Conservation (phyloP, 2,113 vertebrate genomes). For the Cichladusa arquata region DNA sequence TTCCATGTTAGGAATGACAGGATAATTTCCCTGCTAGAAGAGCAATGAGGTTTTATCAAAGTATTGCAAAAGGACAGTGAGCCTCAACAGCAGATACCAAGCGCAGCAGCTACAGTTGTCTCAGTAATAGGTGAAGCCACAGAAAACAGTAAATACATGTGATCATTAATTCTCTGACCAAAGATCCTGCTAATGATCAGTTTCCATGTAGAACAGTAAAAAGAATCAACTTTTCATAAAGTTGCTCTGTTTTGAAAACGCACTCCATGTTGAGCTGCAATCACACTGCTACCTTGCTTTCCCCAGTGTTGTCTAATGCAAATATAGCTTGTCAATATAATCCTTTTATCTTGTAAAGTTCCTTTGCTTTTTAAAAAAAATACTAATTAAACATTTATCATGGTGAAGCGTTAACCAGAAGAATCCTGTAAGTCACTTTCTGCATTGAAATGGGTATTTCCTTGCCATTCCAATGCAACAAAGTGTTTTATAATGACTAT, state of each 20-base stretch:
- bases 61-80: accelerated
- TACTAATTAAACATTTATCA: background rate
- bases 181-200: background rate
- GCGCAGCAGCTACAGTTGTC: background rate
- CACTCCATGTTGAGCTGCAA: background rate
- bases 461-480: background rate
- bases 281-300: background rate
- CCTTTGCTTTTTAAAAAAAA: background rate
- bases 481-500: background rate
- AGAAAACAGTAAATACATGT: background rate
- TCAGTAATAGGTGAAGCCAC: background rate
- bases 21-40: background rate
- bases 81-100: background rate
- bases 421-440: background rate
- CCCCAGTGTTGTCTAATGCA: background rate
- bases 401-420: background rate
- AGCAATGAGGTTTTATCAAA: background rate
- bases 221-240: background rate
- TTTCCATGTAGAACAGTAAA: background rate
- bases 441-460: background rate
- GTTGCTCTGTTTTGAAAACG: background rate
- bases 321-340: background rate
- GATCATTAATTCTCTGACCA: background rate
- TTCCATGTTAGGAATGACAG: background rate
- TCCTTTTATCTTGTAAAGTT: background rate